Conservation (phyloP, 2,113 vertebrate species). For the Ammodramus savannarum region DNA sequence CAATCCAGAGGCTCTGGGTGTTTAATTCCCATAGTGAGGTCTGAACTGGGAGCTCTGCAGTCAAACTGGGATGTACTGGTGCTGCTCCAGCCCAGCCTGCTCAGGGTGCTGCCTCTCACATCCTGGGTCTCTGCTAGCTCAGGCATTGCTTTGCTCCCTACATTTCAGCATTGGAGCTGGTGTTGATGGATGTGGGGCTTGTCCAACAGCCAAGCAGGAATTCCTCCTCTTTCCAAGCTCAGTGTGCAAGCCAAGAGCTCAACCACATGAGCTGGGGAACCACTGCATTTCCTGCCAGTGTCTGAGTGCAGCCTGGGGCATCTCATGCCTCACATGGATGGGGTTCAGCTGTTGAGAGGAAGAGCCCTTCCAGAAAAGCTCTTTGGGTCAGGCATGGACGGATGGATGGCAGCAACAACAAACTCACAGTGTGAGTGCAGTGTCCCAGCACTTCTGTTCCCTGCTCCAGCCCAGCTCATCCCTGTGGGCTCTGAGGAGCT, state of each 20-base stretch:
- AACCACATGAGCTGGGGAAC: slow-evolving; percentile 33
- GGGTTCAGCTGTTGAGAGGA: slow-evolving; percentile 41
- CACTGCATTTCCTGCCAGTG: slow-evolving; percentile 37
- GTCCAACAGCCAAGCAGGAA: slow-evolving; percentile 37
- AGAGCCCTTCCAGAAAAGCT: slow-evolving; percentile 22
- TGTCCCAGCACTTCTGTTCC: neutral
- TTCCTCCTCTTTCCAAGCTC: slow-evolving; percentile 26
- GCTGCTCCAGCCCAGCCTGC: neutral
- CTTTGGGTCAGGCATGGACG: neutral
- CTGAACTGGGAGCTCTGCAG: neutral
- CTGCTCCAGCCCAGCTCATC: neutral
- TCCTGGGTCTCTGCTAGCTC: neutral
- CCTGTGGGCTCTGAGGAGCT: neutral
- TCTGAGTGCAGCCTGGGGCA: slow-evolving; percentile 38
- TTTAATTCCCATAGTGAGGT: neutral
- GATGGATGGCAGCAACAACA: neutral
- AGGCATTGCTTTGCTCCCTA: slow-evolving; percentile 9
- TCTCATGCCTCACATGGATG: slow-evolving; percentile 32
- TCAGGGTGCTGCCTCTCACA: neutral
- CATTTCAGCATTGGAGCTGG: slow-evolving; percentile 1
- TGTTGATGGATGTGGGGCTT: slow-evolving; percentile 45
- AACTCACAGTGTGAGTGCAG: neutral
- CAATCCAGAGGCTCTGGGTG: neutral
- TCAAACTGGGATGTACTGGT: neutral
- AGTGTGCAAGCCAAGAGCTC: slow-evolving; percentile 30